Evolutionary conservation across 2,888 invertebrate genomes (phyloP).

Genomic region (Andrena hattorfiana): DNA sequence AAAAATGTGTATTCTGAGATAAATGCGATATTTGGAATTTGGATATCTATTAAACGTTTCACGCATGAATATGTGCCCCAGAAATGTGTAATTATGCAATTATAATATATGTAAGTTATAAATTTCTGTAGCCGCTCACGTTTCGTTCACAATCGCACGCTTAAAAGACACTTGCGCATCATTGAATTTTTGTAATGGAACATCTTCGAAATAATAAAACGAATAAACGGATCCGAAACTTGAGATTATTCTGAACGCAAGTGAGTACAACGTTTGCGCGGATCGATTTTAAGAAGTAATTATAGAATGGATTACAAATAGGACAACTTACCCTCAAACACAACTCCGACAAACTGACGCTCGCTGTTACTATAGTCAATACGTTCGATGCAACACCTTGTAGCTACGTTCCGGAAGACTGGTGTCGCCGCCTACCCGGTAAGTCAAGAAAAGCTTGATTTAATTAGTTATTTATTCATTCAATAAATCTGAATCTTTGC

Average conservation of each 20-base stretch:
- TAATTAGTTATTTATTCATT: not conserved
- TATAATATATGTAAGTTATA: conserved; percentile 9
- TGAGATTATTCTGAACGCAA: conserved; percentile 2
- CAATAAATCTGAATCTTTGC: not conserved
- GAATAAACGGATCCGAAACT: conserved; percentile 5
- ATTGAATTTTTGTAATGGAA: conserved; percentile 21
- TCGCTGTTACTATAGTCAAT: conserved; percentile 6
- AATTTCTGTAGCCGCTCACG: not conserved
- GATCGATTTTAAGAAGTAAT: conserved; percentile 28
- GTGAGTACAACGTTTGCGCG: not conserved
- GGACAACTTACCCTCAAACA: conserved; percentile 48
- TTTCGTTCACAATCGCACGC: not conserved
- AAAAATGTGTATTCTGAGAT: not conserved
- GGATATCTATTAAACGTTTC: not conserved
- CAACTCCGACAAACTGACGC: conserved; percentile 42
- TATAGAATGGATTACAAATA: conserved; percentile 44
- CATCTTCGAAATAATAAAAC: conserved; percentile 20
- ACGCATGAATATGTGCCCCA: not conserved
- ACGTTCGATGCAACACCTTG: conserved; percentile 1
- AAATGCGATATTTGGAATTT: not conserved
- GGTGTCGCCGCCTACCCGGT: conserved; percentile 36
- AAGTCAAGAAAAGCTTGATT: not conserved
- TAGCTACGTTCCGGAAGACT: conserved; percentile 51
- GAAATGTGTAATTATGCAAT: not conserved
- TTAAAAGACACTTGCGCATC: conserved; percentile 17